Percentiles rank a stretch among this genome's conserved stretches.
Evolutionary conservation across 2,797 vertebrate species (phyloP).

Genomic region (Brachymystax lenok): DNA sequence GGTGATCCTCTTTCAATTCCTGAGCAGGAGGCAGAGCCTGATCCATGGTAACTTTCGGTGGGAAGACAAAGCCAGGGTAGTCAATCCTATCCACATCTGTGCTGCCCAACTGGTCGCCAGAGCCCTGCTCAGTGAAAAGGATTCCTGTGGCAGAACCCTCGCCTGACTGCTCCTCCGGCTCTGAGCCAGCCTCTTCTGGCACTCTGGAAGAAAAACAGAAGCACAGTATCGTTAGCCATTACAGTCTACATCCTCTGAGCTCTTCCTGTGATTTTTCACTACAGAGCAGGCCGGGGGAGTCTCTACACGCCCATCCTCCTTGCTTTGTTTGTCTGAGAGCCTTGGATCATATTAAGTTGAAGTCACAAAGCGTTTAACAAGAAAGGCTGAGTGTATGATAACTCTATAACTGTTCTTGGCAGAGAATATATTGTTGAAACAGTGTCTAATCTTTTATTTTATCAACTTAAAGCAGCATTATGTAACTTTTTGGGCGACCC

Average conservation of each 20-base stretch:
- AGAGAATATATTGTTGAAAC: too few relatives aligned
- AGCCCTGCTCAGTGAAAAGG: conserved; percentile 38
- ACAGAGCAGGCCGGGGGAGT: background rate
- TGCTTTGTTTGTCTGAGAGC: too few relatives aligned
- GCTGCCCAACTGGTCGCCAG: conserved; percentile 21
- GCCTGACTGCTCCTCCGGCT: conserved; percentile 45
- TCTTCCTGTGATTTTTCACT: conserved; percentile 38
- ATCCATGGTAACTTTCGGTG: background rate
- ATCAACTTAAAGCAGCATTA: too few relatives aligned
- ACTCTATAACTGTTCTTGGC: too few relatives aligned
- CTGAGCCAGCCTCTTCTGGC: conserved; percentile 13
- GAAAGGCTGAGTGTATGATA: too few relatives aligned
- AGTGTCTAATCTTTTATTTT: too few relatives aligned
- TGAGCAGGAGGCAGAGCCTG: conserved; percentile 49
- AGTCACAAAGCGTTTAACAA: background rate
- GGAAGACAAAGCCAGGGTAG: conserved; percentile 10
- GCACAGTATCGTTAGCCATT: conserved; percentile 29
- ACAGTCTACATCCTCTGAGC: conserved; percentile 49
- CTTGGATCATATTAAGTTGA: too few relatives aligned
- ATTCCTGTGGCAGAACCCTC: conserved; percentile 54
- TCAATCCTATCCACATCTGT: background rate
- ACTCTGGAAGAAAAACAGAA: conserved; percentile 63
- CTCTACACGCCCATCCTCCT: background rate
- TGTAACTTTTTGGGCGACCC: too few relatives aligned
- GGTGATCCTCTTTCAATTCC: conserved; percentile 73